These are phyloP conservation scores for Coluber constrictor DNA, from an alignment of 2,797 vertebrate genomes.

Conservation along the genomic window DNA sequence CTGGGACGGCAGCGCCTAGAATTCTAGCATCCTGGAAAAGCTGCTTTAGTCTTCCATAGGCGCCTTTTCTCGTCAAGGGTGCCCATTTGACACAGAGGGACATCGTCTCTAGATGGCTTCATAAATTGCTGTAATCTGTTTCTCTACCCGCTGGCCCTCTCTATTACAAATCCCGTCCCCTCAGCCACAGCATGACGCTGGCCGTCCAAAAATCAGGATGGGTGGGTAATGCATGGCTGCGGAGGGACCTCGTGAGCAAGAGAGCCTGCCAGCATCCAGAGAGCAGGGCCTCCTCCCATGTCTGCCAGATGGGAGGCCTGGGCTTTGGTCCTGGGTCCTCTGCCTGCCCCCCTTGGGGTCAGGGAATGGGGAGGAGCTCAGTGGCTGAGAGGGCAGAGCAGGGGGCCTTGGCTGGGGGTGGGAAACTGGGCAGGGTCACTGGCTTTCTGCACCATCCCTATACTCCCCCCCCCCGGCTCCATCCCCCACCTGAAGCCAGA, in stretches of 20 bases:
- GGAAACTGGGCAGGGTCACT: not conserved
- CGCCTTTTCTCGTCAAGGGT: not conserved
- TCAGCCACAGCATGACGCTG: not conserved
- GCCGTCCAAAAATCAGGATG: not conserved
- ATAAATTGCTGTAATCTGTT: not conserved
- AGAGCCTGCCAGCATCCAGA: not conserved
- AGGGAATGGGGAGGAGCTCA: not conserved
- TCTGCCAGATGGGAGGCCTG: not conserved
- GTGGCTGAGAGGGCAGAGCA: not conserved
- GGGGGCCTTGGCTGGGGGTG: not conserved
- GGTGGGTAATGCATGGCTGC: not conserved
- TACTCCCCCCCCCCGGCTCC: not conserved
- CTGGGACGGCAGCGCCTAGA: not conserved
- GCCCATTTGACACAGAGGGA: rapidly evolving
- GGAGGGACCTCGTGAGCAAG: not conserved
- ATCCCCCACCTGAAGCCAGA: not conserved
- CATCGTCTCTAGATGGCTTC: not conserved
- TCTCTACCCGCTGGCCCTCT: not conserved
- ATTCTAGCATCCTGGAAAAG: not conserved
- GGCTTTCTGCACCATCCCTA: not conserved
- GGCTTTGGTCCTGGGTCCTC: not conserved
- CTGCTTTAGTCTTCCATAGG: not conserved
- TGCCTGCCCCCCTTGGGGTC: not conserved
- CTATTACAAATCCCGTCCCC: not conserved
- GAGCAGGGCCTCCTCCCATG: not conserved